Evolutionary conservation across 2,888 invertebrate species (phyloP).

Genomic region (Lamproptera curius): DNA sequence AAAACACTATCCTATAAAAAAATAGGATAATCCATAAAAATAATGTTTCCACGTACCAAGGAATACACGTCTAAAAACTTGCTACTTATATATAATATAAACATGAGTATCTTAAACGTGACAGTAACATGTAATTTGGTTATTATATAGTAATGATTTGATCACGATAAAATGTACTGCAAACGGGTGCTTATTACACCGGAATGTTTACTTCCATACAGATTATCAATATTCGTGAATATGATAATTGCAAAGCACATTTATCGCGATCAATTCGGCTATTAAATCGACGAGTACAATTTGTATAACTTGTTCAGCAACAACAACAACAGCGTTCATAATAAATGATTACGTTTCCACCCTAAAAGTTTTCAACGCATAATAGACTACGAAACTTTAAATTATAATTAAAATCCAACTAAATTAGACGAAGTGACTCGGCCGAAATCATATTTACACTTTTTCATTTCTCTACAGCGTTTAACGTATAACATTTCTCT

Average conservation of each 20-base stretch:
- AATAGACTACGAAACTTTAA: constrained; percentile 37
- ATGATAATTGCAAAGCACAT: too few relatives aligned
- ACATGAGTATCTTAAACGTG: constrained; percentile 24
- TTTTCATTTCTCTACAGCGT: constrained; percentile 15
- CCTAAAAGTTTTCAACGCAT: constrained; percentile 51
- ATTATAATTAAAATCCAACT: constrained; percentile 22
- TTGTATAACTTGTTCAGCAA: constrained; percentile 73
- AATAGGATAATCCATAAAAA: too few relatives aligned
- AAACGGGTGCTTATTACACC: not conserved
- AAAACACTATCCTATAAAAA: too few relatives aligned
- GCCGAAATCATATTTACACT: constrained; percentile 26
- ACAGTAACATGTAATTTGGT: constrained; percentile 20
- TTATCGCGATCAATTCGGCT: constrained; percentile 38
- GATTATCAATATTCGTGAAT: not conserved
- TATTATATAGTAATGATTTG: constrained; percentile 12
- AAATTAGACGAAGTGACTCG: constrained; percentile 22
- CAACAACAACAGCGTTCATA: constrained; percentile 76
- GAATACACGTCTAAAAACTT: too few relatives aligned
- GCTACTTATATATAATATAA: not conserved
- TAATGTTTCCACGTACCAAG: too few relatives aligned
- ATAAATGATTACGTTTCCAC: constrained; percentile 57
- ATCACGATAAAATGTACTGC: constrained; percentile 8
- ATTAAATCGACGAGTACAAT: constrained; percentile 47
- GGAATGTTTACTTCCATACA: not conserved
- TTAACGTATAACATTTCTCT: constrained; percentile 25